Percentiles rank a stretch among this genome's conserved stretches.
These are phyloP conservation scores for Hystrix cristata DNA, from an alignment of 2,113 vertebrate genomes.

Conservation along the genomic window DNA sequence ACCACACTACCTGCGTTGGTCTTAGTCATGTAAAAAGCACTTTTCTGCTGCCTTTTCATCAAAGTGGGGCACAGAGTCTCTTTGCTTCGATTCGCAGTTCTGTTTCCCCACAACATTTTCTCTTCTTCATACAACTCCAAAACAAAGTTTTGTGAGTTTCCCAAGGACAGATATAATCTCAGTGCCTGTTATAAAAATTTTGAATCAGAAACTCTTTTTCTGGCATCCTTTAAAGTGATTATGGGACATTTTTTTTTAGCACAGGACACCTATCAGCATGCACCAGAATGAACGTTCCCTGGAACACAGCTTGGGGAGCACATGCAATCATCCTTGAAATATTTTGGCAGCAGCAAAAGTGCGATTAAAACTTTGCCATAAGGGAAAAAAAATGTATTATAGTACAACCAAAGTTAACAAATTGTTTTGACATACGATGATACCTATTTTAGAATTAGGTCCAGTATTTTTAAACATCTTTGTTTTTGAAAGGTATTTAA, in stretches of 20 bases:
- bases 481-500: constrained; percentile 52
- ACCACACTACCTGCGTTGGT: neutral
- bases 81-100: neutral
- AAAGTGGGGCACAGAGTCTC: neutral
- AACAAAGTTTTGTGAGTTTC: neutral
- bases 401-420: neutral
- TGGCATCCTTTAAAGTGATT: neutral
- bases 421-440: neutral
- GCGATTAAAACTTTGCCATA: neutral
- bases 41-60: neutral
- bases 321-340: neutral
- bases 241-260: neutral
- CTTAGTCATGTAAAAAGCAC: neutral
- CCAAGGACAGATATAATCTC: neutral
- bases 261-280: neutral
- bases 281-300: neutral
- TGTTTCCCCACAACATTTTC: neutral
- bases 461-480: neutral
- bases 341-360: neutral
- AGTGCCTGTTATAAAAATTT: neutral
- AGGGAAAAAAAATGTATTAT: neutral
- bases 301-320: neutral
- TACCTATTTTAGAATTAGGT: neutral
- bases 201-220: neutral
- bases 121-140: neutral